Evolutionary conservation across 2,797 vertebrate genomes (phyloP), one percentile per base, ranked within the genome.

Genomic region (Sarcoramphus papa): DNA sequence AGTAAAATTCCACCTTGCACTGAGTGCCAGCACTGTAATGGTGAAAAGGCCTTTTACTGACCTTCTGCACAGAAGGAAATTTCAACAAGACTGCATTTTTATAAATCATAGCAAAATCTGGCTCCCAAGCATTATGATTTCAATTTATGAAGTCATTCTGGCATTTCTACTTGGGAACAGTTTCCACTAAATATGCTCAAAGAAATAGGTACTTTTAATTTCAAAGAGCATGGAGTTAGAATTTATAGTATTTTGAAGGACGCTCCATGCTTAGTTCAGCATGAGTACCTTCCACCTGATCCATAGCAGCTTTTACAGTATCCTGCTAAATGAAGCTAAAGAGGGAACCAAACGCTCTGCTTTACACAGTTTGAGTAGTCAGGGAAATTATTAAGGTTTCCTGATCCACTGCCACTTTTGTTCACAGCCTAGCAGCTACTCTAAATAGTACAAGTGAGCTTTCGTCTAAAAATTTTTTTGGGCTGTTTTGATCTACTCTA

Each of bases 61-160:
- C 47, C 33, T 64, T 47, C 56, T 69, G 69, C 2, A 2, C 54
- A 84, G 63, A 60, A 76, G 70, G 37, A 57, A 78, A 85, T 67
- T 86, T 84, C 20, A 81, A 45, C 78, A 73, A 48, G 5, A 23
- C 23, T 87, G 48, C 31, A 60, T 84, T 95, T 92, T 67, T 57
- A 87, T 91, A 95, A 95, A 93, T 96, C 69, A 87, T 6, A 77
- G 92, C 28, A 47, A 92, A 95, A 67, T 41, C 64, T 95, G 95
- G 40, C 90, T 87, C 70, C 51, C 70, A 85, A 70, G 40, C 33
- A n/a, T 30, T 69, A 23, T 15, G 4, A 80, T 65, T 85, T 94
- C 80, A 79, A 76, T 93, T 82, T 85, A 70, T 85, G 59, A 90
- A 88, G 24, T 85, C 17, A 79, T 91, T 76, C 80, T 70, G 57